phyloP scores from a whole-genome alignment of 2,113 vertebrate genomes.

The Pristiophorus japonicus region DNA sequence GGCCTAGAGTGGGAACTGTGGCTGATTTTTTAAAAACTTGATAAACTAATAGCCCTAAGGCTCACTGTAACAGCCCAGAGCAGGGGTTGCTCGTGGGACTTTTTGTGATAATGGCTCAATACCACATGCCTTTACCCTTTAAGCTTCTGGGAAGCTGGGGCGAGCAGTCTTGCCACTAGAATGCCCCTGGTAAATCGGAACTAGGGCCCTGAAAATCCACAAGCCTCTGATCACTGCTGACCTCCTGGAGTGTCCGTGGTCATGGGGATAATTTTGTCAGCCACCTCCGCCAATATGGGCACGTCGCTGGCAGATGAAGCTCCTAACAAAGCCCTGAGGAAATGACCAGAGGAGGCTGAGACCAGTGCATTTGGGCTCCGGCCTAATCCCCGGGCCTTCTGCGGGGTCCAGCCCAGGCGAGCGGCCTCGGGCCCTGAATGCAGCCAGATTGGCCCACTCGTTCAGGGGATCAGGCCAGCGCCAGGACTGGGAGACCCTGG shows the following conservation, averaged over 20 bases:
- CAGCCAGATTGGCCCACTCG: not conserved
- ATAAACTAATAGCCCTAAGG: not conserved
- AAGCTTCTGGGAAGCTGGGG: not conserved
- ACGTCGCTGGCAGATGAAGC: not conserved
- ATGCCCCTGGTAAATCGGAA: not conserved
- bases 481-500: not conserved
- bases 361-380: not conserved
- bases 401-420: not conserved
- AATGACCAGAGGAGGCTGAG: not conserved
- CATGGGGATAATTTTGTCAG: not conserved
- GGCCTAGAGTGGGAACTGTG: not conserved
- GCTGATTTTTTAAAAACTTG: not conserved
- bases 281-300: not conserved
- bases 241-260: no score
- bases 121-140: not conserved
- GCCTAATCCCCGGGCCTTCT: not conserved
- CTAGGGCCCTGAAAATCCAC: not conserved
- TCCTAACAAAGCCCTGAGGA: not conserved
- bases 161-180: not conserved
- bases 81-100: not conserved
- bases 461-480: not conserved
- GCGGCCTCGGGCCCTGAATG: not conserved
- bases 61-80: not conserved
- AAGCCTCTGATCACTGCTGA: not conserved
- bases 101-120: not conserved